These are phyloP conservation scores for Agrilus biguttatus DNA, from an alignment of 2,888 invertebrate species.

Conservation along the genomic window DNA sequence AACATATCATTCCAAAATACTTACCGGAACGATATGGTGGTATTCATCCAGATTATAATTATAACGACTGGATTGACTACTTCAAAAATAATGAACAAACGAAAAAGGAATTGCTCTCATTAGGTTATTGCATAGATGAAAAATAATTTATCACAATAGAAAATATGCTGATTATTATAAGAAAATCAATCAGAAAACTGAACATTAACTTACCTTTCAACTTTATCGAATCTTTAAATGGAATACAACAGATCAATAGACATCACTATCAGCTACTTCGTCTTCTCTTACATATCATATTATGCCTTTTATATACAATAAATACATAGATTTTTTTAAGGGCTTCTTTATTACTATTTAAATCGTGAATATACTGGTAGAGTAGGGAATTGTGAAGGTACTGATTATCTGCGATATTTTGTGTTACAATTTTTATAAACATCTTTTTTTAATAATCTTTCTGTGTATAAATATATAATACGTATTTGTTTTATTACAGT, in stretches of 20 bases:
- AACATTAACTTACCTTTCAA: neutral
- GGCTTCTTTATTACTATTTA: no score
- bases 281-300: no score
- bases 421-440: no score
- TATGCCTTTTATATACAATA: no score
- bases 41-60: constrained; percentile 53
- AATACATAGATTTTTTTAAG: no score
- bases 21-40: constrained; percentile 53
- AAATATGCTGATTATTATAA: no score
- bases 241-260: neutral
- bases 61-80: constrained; percentile 58
- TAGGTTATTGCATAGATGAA: constrained; percentile 32
- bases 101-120: constrained; percentile 44
- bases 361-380: no score
- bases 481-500: no score
- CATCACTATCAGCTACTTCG: neutral
- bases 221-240: neutral
- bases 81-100: constrained; percentile 42
- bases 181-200: neutral
- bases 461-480: no score
- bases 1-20: constrained; percentile 53
- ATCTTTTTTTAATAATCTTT: no score
- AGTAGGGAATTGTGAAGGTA: no score
- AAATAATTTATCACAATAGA: neutral
- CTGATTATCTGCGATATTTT: no score